Evolutionary conservation across 2,113 vertebrate genomes (phyloP), one percentile per base, ranked within the genome.

Genomic region (Saccopteryx leptura): DNA sequence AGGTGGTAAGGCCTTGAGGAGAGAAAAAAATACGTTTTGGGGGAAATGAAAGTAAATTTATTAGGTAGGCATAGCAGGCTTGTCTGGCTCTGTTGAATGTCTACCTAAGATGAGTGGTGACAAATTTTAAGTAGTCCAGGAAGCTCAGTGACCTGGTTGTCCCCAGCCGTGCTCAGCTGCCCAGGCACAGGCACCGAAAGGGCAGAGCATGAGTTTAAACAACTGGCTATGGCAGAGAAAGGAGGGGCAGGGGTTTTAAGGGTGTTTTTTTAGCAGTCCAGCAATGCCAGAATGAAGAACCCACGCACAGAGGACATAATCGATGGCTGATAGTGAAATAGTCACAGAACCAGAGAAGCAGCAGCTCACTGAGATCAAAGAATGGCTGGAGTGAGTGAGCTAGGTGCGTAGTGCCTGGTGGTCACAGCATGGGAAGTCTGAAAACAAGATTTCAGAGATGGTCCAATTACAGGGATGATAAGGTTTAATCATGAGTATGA

Each of bases 41-140:
- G 33, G 46, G 17, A 93, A 86, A 84, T 21, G 28, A 92, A 75
- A 96, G 75, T 10, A 71, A 81, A 84, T 31, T 63, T 69, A 15
- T 31, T 63, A 65, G 46, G 9, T 76, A 50, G 17, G 56, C 3
- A 0, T 15, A 68, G 26, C 9, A 33, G 2, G 3, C 9, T 74
- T 48, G 14, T 72, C n/a, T 79, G 72, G 28, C 33, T 75, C 48
- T 87, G 21, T 9, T 63, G 39, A 74, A 19, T 9, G 9, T 2
- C 24, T 11, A 63, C 5, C 26, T 54, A 18, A 63, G 7, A 56
- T 31, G 21, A n/a, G 2, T 2, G 6, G 28, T 79, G 54, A 75
- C n/a, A 65, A 71, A 72, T 31, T 61, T 61, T 28, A 81, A 93
- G 33, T 61, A 50, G 63, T 31, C 24, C 31, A 60, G 31, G 21